Evolutionary conservation across 1,140 invertebrate genomes (phyloP).

Genomic region (Drosophila sproati): DNA sequence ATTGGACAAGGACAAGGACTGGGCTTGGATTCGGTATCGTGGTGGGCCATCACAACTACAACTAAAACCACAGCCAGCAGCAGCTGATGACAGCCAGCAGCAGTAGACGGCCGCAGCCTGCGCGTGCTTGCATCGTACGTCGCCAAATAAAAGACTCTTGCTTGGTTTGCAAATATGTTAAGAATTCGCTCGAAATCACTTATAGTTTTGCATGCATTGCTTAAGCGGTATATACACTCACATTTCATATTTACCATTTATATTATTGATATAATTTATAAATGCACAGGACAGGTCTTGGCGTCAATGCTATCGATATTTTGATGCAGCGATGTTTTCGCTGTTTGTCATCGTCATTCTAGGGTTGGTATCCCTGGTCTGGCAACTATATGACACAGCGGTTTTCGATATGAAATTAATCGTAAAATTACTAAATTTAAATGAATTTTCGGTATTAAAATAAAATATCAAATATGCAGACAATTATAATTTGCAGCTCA

Average conservation of each 20-base stretch:
- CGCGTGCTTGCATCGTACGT: slow-evolving; percentile 72
- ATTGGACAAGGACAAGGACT: slow-evolving; percentile 25
- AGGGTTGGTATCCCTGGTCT: slow-evolving; percentile 11
- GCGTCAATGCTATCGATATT: slow-evolving; percentile 40
- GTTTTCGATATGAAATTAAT: not conserved
- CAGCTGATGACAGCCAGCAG: slow-evolving; percentile 35
- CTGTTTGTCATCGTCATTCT: slow-evolving; percentile 2
- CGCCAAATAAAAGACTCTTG: slow-evolving; percentile 27
- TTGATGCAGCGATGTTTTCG: slow-evolving; percentile 32
- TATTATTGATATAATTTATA: slow-evolving; percentile 31
- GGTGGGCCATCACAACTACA: slow-evolving; percentile 31
- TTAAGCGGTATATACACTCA: not conserved
- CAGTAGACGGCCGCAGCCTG: slow-evolving; percentile 58
- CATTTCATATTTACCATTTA: slow-evolving; percentile 42
- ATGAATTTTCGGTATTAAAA: no score
- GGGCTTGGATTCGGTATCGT: slow-evolving; percentile 46
- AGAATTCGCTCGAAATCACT: not conserved
- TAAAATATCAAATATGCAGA: no score
- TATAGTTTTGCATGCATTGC: not conserved
- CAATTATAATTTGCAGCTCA: no score
- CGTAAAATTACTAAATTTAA: not conserved
- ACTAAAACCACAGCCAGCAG: slow-evolving; percentile 17
- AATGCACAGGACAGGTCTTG: slow-evolving; percentile 39
- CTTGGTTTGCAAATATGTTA: not conserved
- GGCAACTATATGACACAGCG: not conserved